Evolutionary conservation across 2,797 vertebrate species (phyloP).

Genomic region (Spea hammondii): DNA sequence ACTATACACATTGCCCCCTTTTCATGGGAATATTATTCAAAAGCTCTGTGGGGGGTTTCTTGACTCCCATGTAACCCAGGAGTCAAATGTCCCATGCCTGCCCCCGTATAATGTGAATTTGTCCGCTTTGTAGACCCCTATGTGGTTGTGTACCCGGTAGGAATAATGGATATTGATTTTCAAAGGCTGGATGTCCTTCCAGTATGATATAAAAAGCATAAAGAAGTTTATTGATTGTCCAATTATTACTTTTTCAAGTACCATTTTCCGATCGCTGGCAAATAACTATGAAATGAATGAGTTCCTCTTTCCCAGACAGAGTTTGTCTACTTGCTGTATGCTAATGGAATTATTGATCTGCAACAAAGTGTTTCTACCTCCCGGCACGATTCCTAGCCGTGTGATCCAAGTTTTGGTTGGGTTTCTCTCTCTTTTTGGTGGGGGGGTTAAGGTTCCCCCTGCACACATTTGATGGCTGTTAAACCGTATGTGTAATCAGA

Average conservation of each 20-base stretch:
- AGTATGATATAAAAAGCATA: not conserved
- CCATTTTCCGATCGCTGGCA: constrained; percentile 37
- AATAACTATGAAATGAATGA: constrained; percentile 31
- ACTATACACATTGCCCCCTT: too few species aligned
- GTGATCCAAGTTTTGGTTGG: not conserved
- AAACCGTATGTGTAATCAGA: too few species aligned
- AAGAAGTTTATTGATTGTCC: constrained; percentile 17
- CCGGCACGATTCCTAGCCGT: not conserved
- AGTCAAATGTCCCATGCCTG: too few species aligned
- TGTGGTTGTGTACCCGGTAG: not conserved
- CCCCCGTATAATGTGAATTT: too few species aligned
- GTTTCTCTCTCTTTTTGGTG: not conserved
- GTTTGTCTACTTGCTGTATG: constrained; percentile 30
- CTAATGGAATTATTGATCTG: constrained; percentile 47
- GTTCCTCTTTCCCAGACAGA: constrained; percentile 25
- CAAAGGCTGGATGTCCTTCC: not conserved
- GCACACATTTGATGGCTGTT: too few species aligned
- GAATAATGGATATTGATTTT: not conserved
- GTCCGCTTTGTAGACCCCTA: not conserved
- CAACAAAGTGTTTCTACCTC: constrained; percentile 6
- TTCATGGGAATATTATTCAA: too few species aligned
- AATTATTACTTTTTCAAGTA: constrained; percentile 32
- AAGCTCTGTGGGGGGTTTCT: too few species aligned
- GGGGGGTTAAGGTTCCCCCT: too few species aligned
- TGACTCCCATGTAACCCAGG: too few species aligned